A percentile compares a stretch with the other conserved stretches of the same genome.
Evolutionary conservation across 2,113 vertebrate species (phyloP).

Genomic region (Porphyrio hochstetteri): DNA sequence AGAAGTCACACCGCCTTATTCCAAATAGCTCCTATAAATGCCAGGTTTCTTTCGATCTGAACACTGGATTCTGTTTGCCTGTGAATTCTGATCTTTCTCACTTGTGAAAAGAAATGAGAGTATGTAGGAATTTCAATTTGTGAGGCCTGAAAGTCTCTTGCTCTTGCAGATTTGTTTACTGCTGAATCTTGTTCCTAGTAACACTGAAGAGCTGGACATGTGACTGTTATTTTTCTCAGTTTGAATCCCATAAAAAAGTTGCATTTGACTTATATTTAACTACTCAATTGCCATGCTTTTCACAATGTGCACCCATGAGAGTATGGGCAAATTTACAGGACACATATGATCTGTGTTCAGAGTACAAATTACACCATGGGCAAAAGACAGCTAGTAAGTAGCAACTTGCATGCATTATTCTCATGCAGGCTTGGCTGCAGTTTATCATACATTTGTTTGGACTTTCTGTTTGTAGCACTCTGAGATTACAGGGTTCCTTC

Average conservation of each 20-base stretch:
- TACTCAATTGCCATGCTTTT: not conserved
- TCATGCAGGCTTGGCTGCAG: not conserved
- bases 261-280: not conserved
- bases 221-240: not conserved
- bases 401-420: not conserved
- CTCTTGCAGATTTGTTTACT: not conserved
- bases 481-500: not conserved
- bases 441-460: not conserved
- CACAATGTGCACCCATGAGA: not conserved
- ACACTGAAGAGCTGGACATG: not conserved
- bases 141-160: not conserved
- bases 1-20: not conserved
- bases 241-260: not conserved
- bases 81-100: not conserved
- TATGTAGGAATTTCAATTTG: not conserved
- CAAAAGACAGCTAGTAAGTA: not conserved
- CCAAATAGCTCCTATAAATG: not conserved
- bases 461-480: not conserved
- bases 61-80: not conserved
- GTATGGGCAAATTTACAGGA: not conserved
- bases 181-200: not conserved
- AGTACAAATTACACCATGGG: not conserved
- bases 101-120: not conserved
- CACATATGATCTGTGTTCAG: not conserved
- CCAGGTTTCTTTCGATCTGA: not conserved